These are phyloP conservation scores for Erythrolamprus reginae DNA, from an alignment of 2,113 vertebrate species.

Conservation along the genomic window DNA sequence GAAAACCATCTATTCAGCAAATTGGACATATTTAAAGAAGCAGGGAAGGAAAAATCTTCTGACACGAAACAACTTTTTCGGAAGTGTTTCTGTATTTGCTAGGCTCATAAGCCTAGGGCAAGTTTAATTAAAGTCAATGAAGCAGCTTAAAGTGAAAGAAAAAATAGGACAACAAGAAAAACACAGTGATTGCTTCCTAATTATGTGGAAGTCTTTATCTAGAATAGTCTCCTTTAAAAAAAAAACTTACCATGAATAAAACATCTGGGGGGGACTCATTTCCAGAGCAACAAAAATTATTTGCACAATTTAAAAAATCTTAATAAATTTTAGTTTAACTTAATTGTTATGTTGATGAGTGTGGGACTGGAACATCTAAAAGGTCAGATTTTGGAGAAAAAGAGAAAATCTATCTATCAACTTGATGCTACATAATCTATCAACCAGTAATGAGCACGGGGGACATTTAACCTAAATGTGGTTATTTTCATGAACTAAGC, in stretches of 20 bases:
- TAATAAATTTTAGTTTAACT: not conserved
- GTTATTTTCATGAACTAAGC: not conserved
- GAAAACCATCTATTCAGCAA: not conserved
- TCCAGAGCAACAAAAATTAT: not conserved
- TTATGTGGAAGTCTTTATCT: slow-evolving; percentile 65
- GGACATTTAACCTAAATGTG: not conserved
- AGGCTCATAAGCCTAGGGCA: slow-evolving; percentile 70
- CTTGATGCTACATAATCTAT: not conserved
- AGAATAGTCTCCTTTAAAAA: slow-evolving; percentile 49
- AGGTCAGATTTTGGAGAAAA: not conserved
- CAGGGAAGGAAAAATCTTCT: slow-evolving; percentile 38
- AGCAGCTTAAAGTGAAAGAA: slow-evolving; percentile 72
- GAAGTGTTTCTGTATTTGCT: slow-evolving; percentile 63
- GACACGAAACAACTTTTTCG: slow-evolving; percentile 59
- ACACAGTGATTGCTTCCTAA: slow-evolving; percentile 72
- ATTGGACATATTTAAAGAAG: not conserved
- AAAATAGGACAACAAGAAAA: slow-evolving; percentile 70
- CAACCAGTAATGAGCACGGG: not conserved
- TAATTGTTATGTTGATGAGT: not conserved
- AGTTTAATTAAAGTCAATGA: slow-evolving; percentile 78
- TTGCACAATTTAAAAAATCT: not conserved
- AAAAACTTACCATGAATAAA: slow-evolving; percentile 42
- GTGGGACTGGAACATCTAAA: not conserved
- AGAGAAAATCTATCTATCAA: not conserved
- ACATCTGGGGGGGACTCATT: slow-evolving; percentile 16